Evolutionary conservation across 2,113 vertebrate species (phyloP).

Genomic region (Myotis davidii): DNA sequence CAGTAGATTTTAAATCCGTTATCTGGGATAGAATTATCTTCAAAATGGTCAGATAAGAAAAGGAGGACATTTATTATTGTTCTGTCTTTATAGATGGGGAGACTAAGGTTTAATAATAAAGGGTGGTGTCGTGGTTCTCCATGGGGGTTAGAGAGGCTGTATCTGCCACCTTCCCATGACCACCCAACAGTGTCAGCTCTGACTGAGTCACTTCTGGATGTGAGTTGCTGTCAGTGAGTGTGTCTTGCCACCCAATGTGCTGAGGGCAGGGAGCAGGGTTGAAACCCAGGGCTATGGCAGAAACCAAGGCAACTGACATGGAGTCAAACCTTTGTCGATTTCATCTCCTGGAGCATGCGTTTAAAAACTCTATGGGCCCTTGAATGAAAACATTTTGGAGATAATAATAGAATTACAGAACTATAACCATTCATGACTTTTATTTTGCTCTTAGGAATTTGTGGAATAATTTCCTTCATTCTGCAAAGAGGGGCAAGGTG

Average conservation of each 20-base stretch:
- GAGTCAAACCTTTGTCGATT: neutral
- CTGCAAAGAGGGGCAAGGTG: neutral
- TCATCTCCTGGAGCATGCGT: neutral
- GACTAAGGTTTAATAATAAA: neutral
- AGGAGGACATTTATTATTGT: neutral
- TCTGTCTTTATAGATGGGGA: neutral
- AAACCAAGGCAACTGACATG: neutral
- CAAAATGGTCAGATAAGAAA: neutral
- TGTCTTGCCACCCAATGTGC: no score
- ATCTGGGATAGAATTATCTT: neutral
- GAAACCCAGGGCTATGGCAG: neutral
- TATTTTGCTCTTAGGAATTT: constrained; percentile 5
- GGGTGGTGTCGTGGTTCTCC: neutral
- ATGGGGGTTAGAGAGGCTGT: neutral
- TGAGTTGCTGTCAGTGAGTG: neutral
- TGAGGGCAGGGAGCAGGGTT: neutral
- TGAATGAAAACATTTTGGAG: neutral
- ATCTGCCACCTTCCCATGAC: accelerated
- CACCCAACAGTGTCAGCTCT: neutral
- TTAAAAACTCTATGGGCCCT: neutral
- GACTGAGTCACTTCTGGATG: neutral
- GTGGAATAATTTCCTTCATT: neutral
- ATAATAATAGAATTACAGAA: neutral
- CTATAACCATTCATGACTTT: neutral
- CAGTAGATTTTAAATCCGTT: neutral